Conservation (phyloP, 2,113 vertebrate genomes). For the Myotis davidii region DNA sequence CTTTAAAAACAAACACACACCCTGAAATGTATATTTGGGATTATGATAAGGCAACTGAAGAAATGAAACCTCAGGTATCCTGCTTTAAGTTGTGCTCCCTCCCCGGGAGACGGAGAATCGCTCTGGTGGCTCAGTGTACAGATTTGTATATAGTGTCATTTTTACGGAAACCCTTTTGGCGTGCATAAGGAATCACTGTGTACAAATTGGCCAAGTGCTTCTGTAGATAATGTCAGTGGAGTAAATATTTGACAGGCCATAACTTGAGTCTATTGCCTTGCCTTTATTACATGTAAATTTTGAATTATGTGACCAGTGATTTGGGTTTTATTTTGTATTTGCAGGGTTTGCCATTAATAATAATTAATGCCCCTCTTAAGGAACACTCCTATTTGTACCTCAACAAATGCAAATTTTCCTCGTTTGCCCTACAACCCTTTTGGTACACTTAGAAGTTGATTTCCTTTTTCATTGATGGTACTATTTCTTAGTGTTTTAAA, state of each 20-base stretch:
- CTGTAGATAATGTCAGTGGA: constrained; percentile 93
- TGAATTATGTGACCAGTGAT: constrained; percentile 82
- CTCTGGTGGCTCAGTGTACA: constrained; percentile 90
- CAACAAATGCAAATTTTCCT: constrained; percentile 71
- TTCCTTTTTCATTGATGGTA: constrained; percentile 79
- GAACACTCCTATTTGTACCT: constrained; percentile 84
- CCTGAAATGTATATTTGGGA: constrained; percentile 89
- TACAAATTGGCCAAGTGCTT: constrained; percentile 91
- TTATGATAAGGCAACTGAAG: constrained; percentile 90
- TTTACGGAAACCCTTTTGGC: constrained; percentile 87
- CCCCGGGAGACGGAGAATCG: constrained; percentile 86
- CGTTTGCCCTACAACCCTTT: constrained; percentile 62
- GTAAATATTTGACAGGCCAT: constrained; percentile 92
- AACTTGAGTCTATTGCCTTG: constrained; percentile 92
- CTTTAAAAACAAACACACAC: constrained; percentile 80
- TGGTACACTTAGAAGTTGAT: constrained; percentile 71
- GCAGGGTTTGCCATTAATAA: constrained; percentile 86
- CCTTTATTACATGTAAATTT: constrained; percentile 90
- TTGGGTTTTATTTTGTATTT: constrained; percentile 85
- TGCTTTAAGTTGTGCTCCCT: constrained; percentile 89
- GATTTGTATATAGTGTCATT: constrained; percentile 93
- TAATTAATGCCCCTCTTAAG: constrained; percentile 80
- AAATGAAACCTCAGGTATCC: constrained; percentile 97
- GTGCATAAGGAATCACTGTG: constrained; percentile 91
- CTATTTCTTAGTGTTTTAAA: constrained; percentile 80